These are phyloP conservation scores for Paralvinella palmiformis DNA, from an alignment of 1,140 invertebrate genomes.

Conservation along the genomic window DNA sequence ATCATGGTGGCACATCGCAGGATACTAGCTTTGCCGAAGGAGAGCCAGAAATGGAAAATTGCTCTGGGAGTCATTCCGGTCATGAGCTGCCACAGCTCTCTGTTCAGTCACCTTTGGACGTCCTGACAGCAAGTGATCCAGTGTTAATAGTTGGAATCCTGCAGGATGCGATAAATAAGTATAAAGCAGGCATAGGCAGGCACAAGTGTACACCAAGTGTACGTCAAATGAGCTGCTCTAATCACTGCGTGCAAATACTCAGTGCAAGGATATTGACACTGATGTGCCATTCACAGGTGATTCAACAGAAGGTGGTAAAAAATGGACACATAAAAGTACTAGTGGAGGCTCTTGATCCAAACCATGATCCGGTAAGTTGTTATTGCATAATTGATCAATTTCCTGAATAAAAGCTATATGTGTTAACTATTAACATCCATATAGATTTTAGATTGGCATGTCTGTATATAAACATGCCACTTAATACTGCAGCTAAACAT, in stretches of 20 bases:
- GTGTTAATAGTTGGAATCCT: constrained; percentile 59
- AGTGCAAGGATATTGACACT: constrained; percentile 61
- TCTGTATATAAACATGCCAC: too few species aligned
- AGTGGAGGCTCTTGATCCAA: constrained; percentile 59
- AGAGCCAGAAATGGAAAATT: too few species aligned
- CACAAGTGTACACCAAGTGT: constrained; percentile 58
- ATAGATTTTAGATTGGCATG: too few species aligned
- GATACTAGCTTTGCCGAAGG: too few species aligned
- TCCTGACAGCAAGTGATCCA: constrained; percentile 52
- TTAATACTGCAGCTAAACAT: too few species aligned
- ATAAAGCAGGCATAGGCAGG: constrained; percentile 62
- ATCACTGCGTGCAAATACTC: constrained; percentile 64
- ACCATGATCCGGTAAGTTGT: constrained; percentile 61
- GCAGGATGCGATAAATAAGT: constrained; percentile 65
- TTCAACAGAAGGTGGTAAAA: constrained; percentile 55
- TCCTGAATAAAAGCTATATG: too few species aligned
- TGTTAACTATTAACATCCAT: too few species aligned
- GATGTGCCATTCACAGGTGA: constrained; percentile 54
- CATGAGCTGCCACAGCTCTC: too few species aligned
- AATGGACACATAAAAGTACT: constrained; percentile 58
- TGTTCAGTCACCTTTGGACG: constrained; percentile 50
- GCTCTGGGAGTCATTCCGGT: too few species aligned
- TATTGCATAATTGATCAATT: too few species aligned
- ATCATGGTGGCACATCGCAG: too few species aligned
- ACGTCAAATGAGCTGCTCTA: constrained; percentile 60